Conservation (phyloP, 2,113 vertebrate species). For the Passer montanus region DNA sequence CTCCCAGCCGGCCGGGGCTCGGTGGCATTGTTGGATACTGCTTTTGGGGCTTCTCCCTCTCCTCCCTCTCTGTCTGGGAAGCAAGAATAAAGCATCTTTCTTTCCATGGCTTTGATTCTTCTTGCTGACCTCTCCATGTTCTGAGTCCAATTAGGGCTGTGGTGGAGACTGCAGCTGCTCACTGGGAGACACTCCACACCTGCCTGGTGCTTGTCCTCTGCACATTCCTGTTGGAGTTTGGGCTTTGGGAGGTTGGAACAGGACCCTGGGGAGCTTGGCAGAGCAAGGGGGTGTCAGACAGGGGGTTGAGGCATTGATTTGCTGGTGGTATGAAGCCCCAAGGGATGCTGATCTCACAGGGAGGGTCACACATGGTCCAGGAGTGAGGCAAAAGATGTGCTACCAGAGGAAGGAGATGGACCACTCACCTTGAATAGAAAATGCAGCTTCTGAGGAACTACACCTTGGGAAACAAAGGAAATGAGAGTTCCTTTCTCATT, state of each 20-base stretch:
- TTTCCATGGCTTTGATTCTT: conserved; percentile 66
- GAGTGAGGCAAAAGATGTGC: background rate
- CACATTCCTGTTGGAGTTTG: background rate
- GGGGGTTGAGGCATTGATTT: background rate
- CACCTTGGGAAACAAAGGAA: background rate
- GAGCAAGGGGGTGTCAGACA: background rate
- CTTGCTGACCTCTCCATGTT: conserved; percentile 69
- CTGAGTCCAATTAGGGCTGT: conserved; percentile 67
- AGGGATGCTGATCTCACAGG: background rate
- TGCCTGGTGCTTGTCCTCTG: conserved; percentile 21
- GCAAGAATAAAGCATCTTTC: conserved; percentile 59
- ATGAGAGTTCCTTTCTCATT: background rate
- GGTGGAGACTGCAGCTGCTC: conserved; percentile 47
- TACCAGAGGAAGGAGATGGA: background rate
- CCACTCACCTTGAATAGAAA: background rate
- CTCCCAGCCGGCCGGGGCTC: background rate
- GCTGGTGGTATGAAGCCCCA: accelerated
- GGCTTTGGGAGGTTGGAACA: conserved; percentile 16
- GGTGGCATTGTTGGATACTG: conserved; percentile 15
- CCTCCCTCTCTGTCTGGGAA: conserved; percentile 59
- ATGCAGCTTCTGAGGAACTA: background rate
- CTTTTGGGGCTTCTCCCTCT: conserved; percentile 39
- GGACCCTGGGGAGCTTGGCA: background rate
- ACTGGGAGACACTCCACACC: conserved; percentile 11
- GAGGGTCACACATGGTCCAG: background rate